Conservation (phyloP, 2,888 invertebrate genomes). For the Xestia sexstrigata region DNA sequence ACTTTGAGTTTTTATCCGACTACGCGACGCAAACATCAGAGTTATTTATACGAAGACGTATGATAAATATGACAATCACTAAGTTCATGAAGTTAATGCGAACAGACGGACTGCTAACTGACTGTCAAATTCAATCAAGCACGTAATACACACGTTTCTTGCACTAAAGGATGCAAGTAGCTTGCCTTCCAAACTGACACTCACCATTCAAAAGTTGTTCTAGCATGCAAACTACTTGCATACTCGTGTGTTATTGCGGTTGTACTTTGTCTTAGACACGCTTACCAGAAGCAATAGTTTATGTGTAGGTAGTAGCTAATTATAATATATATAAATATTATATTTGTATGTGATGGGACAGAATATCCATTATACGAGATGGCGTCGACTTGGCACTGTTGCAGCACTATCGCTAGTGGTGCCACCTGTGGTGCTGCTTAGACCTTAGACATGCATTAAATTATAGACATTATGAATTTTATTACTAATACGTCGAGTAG, state of each 20-base stretch:
- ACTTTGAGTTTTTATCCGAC: not conserved
- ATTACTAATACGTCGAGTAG: slow-evolving; percentile 17
- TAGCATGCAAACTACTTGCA: not conserved
- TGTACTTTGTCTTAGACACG: slow-evolving; percentile 22
- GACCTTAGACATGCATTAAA: slow-evolving; percentile 8
- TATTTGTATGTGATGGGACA: slow-evolving; percentile 43
- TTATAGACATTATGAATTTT: slow-evolving; percentile 25
- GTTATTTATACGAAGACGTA: not conserved
- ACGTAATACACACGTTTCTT: not conserved
- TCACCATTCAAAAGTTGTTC: too few species aligned
- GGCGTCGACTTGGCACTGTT: slow-evolving; percentile 51
- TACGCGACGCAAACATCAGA: not conserved
- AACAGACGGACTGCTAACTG: not conserved
- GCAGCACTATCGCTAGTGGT: slow-evolving; percentile 21
- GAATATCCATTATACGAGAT: slow-evolving; percentile 27
- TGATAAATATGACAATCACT: slow-evolving; percentile 28
- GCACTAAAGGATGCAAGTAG: not conserved
- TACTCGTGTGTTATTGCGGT: not conserved
- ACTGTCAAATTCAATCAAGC: not conserved
- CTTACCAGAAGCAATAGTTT: slow-evolving; percentile 40
- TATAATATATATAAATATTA: slow-evolving; percentile 39
- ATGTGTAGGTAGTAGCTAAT: slow-evolving; percentile 29
- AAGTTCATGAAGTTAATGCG: not conserved
- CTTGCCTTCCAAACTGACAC: not conserved
- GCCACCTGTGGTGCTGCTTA: slow-evolving; percentile 43